Base-by-base conservation (phyloP, 1,140 invertebrate genomes). In the Caenorhabditis inopinata region DNA sequence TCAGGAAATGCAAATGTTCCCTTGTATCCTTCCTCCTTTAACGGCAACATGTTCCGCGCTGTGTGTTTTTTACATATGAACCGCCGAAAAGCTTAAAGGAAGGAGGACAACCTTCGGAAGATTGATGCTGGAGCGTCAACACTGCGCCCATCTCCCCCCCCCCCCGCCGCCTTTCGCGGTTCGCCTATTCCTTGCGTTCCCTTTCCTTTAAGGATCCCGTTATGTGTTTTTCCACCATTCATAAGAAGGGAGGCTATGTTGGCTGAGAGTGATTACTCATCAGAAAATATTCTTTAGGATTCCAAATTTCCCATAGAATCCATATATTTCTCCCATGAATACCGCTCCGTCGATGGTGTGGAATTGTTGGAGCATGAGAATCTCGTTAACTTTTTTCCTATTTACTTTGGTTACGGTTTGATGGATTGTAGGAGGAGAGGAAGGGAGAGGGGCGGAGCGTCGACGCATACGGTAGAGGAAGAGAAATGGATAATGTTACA, bases 101-200 rank as follows among this genome's bases (percentile, higher is more conserved):
- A 58, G 27, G 38, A 68, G 11, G 58, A 68, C 32, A 68, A 68
- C 58, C 58, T 68, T 68, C 58, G 27, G 58, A 68, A 68, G 58
- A 68, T 68, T 68, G 58, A 68, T 68, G 58, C 58, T 16, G 32
- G 58, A 68, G 58, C 58, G 58, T 68, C 58, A 32, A 68, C 58
- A 68, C 35, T 68, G 32, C 32, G 32, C 32, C 51, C 32, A n/a
- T n/a, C n/a, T n/a, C n/a, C n/a, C n/a, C n/a, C n/a, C n/a, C n/a
- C n/a, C n/a, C n/a, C n/a, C n/a, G n/a, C n/a, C n/a, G n/a, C n/a
- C n/a, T n/a, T n/a, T n/a, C n/a, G n/a, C n/a, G n/a, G n/a, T n/a
- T n/a, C n/a, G n/a, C n/a, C n/a, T n/a, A n/a, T n/a, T n/a, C n/a
- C n/a, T n/a, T n/a, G n/a, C n/a, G n/a, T n/a, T n/a, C n/a, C n/a